Conservation (phyloP, 2,797 vertebrate genomes). For the Tamandua tetradactyla region DNA sequence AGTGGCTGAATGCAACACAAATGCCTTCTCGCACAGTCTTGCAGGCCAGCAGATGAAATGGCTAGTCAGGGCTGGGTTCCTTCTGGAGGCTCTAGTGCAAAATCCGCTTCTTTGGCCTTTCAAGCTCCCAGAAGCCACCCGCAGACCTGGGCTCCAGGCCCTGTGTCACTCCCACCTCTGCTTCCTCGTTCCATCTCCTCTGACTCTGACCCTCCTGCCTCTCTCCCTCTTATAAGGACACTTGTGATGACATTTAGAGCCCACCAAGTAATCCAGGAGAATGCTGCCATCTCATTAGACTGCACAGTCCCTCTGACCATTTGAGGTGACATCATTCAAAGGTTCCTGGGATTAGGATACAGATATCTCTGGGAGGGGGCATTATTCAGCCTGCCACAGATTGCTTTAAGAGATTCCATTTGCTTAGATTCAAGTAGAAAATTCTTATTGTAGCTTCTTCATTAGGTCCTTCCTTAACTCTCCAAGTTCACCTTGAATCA, state of each 20-base stretch:
- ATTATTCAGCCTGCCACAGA: not conserved
- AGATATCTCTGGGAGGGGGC: not conserved
- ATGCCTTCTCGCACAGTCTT: not conserved
- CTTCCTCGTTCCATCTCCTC: not conserved
- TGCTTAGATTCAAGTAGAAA: not conserved
- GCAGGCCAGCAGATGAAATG: not conserved
- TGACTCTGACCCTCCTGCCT: not conserved
- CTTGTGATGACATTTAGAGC: no score
- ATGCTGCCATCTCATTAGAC: not conserved
- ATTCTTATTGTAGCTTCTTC: not conserved
- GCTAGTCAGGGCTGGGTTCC: accelerated
- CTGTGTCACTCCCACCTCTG: not conserved
- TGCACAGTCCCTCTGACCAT: not conserved
- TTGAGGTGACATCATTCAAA: not conserved
- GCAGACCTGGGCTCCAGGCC: not conserved
- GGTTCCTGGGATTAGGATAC: not conserved
- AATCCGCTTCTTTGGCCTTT: no score
- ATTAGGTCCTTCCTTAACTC: not conserved
- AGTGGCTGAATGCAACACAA: not conserved
- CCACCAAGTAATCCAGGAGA: no score
- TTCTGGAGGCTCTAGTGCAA: no score
- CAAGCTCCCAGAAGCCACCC: not conserved
- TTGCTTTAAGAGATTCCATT: not conserved
- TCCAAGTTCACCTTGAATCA: not conserved
- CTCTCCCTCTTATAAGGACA: not conserved